Percentiles rank a stretch among this genome's conserved stretches.
These are phyloP conservation scores for Dinomys branickii DNA, from an alignment of 2,113 vertebrate species.

Conservation along the genomic window DNA sequence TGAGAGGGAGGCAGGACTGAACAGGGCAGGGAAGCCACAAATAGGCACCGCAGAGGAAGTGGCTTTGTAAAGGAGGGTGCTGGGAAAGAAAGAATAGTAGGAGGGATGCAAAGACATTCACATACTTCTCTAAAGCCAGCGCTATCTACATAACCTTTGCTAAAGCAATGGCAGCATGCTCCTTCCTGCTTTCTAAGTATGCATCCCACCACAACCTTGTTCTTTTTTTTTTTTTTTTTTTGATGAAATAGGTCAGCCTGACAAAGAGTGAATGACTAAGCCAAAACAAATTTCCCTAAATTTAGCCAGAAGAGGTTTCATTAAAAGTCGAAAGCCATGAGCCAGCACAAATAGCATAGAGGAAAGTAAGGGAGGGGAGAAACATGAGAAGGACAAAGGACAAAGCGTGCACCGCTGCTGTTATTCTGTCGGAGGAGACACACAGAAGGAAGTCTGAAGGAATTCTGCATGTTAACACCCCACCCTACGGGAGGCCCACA, in stretches of 20 bases:
- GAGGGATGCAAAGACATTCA: background rate
- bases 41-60: slow-evolving; percentile 43
- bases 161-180: slow-evolving; percentile 27
- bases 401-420: slow-evolving; percentile 53
- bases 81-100: slow-evolving; percentile 26
- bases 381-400: slow-evolving; percentile 72
- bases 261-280: slow-evolving; percentile 73
- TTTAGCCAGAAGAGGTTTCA: slow-evolving; percentile 74
- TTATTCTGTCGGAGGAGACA: slow-evolving; percentile 66
- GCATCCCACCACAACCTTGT: slow-evolving; percentile 62
- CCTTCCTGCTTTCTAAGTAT: slow-evolving; percentile 73
- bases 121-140: background rate
- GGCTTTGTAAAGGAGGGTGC: slow-evolving; percentile 48
- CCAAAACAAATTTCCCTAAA: slow-evolving; percentile 70
- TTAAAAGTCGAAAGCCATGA: slow-evolving; percentile 69
- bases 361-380: slow-evolving; percentile 71
- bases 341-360: slow-evolving; percentile 67
- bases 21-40: background rate
- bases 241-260: slow-evolving; percentile 76
- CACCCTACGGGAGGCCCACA: background rate
- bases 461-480: slow-evolving; percentile 36
- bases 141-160: slow-evolving; percentile 55
- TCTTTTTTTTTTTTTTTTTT: background rate
- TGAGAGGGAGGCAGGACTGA: slow-evolving; percentile 28
- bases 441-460: slow-evolving; percentile 63